Conservation (phyloP, 2,888 invertebrate genomes). For the Microplitis deprimator region DNA sequence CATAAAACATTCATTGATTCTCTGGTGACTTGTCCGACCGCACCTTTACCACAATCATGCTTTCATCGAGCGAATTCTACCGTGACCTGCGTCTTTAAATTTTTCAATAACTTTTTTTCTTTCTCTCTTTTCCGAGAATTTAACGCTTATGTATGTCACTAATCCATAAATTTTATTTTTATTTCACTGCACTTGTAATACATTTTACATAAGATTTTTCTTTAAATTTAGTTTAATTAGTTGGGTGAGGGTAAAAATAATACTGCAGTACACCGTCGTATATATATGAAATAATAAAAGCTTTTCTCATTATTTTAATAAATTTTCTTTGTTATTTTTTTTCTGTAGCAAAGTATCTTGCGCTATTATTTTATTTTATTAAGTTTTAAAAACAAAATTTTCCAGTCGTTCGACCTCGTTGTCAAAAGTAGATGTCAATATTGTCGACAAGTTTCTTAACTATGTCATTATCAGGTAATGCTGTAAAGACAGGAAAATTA, state of each 20-base stretch:
- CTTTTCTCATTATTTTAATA: too few relatives aligned
- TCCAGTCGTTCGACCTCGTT: conserved; percentile 19
- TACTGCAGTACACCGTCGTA: too few relatives aligned
- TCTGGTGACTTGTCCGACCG: conserved; percentile 19
- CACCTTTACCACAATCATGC: background rate
- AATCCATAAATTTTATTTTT: too few relatives aligned
- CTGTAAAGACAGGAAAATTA: conserved; percentile 8
- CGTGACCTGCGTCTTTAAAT: conserved; percentile 6
- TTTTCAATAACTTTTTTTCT: background rate
- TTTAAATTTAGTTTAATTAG: too few relatives aligned
- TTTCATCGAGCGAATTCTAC: conserved; percentile 13
- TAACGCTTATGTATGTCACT: background rate
- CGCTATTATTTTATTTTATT: background rate
- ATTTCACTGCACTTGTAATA: too few relatives aligned
- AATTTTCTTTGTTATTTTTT: too few relatives aligned
- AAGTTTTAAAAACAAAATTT: conserved; percentile 28
- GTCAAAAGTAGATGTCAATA: conserved; percentile 19
- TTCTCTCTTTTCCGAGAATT: background rate
- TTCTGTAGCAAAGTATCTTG: too few relatives aligned
- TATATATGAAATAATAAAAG: too few relatives aligned
- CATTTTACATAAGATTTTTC: too few relatives aligned
- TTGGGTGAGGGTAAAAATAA: too few relatives aligned
- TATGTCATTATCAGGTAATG: conserved; percentile 22
- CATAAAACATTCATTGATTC: conserved; percentile 42
- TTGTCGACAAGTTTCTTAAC: conserved; percentile 16